These are phyloP conservation scores for Oscheius onirici DNA, from an alignment of 2,888 invertebrate genomes.

Conservation along the genomic window DNA sequence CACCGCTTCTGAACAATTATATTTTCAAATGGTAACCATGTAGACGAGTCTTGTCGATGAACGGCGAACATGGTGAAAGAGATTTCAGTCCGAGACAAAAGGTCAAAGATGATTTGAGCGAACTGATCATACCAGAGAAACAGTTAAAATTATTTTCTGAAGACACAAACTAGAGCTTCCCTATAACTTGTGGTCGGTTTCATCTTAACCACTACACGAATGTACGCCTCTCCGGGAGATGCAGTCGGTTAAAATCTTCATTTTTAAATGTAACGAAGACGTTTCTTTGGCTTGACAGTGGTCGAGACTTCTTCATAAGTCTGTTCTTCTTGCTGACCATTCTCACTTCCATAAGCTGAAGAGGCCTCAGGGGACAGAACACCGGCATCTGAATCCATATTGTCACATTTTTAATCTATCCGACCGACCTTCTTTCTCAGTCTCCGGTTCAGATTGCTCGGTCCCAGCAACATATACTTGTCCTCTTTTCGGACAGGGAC, in stretches of 20 bases:
- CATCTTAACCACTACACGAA: too few relatives aligned
- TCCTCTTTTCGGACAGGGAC: conserved; percentile 48
- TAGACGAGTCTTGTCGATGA: too few relatives aligned
- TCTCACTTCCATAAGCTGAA: neutral
- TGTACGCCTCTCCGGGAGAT: too few relatives aligned
- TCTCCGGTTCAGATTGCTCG: neutral
- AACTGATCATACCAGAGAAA: too few relatives aligned
- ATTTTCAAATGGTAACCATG: too few relatives aligned
- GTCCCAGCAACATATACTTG: conserved; percentile 33
- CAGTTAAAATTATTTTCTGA: too few relatives aligned
- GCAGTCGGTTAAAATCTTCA: neutral
- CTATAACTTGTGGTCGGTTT: too few relatives aligned
- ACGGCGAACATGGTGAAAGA: too few relatives aligned
- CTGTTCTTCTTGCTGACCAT: neutral
- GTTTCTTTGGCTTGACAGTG: conserved; percentile 9
- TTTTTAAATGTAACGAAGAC: conserved; percentile 25
- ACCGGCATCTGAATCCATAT: neutral
- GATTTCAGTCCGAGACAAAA: too few relatives aligned
- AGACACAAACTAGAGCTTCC: too few relatives aligned
- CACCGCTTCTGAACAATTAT: too few relatives aligned
- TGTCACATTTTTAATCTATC: neutral
- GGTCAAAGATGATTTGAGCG: too few relatives aligned
- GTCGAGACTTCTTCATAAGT: conserved; percentile 17
- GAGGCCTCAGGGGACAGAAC: conserved; percentile 6
- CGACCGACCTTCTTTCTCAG: neutral